Evolutionary conservation across 2,888 invertebrate genomes (phyloP).

Genomic region (Rotaria magnacalcarata): DNA sequence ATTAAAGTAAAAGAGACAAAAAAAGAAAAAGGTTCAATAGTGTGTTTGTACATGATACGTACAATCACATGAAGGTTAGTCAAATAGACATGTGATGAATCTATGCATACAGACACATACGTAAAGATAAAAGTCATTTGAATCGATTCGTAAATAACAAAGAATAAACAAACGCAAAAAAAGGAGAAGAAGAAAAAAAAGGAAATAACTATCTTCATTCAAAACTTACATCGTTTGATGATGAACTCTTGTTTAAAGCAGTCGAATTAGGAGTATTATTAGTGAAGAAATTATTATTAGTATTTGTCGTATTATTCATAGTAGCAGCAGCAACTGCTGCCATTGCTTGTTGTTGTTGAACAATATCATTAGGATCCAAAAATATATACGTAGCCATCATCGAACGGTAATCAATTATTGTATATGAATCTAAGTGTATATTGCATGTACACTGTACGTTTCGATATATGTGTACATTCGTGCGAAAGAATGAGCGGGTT

Average conservation of each 20-base stretch:
- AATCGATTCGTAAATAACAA: background rate
- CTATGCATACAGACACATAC: background rate
- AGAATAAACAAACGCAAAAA: background rate
- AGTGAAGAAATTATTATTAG: background rate
- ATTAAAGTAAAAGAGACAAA: background rate
- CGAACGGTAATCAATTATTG: constrained; percentile 1
- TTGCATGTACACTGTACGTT: background rate
- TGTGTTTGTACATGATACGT: background rate
- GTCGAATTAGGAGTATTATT: background rate
- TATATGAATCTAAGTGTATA: background rate
- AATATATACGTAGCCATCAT: background rate
- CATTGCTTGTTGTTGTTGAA: constrained; percentile 15
- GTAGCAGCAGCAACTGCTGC: background rate
- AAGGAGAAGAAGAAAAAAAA: background rate
- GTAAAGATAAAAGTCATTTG: constrained; percentile 12
- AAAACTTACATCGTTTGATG: constrained; percentile 20
- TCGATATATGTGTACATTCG: constrained; percentile 16
- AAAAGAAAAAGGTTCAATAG: constrained; percentile 5
- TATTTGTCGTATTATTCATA: background rate
- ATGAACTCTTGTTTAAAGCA: background rate
- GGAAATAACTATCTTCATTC: background rate
- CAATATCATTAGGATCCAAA: constrained; percentile 13
- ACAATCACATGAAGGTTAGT: background rate
- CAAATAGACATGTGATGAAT: constrained; percentile 16
- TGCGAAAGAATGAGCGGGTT: constrained; percentile 8